Base-by-base conservation (phyloP, 2,888 invertebrate genomes). In the Sylvicola cinctus region DNA sequence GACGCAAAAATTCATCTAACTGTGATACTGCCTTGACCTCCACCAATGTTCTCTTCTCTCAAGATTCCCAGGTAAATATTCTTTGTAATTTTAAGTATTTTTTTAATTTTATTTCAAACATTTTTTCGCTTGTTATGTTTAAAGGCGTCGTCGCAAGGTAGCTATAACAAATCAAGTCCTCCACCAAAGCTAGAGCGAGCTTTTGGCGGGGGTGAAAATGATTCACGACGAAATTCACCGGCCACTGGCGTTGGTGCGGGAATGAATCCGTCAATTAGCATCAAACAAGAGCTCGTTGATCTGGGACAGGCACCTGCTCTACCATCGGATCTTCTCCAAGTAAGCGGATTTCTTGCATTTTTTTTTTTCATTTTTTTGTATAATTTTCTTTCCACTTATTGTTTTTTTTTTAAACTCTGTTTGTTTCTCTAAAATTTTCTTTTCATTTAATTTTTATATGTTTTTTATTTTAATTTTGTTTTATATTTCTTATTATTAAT, bases 101-200 rank as follows among this genome's bases (percentile, higher is more conserved):
- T 3, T 33, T 27, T 26, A 28, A 29, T 29, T 33, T 28, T 28
- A 14, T 16, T 14, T 20, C 15, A 3, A 11, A n/a, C 10, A 6
- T 30, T 11, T 23, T 15, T 31, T 31, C 29, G n/a, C 11, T 2
- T 37, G 31, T 42, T 33, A 38, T 44, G 44, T 43, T 50, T 56
- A 32, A 48, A 70, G 70, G 63, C 67, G 55, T 63, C 66, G 46
- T 62, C 65, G 48, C 66, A 66, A 57, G 63, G 63, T 63, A 69
- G 69, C 63, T 70, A 66, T 55, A n/a, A n/a, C n/a, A 70, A 70
- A 63, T 64, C 67, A 58, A 68, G 66, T 60, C 67, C 68, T 46
- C 55, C 66, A 60, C 68, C 70, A 63, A 72, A 72, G 62, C 60
- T 67, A 55, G 70, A 68, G 58, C 65, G 69, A 49, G 63, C 68